phyloP scores from a whole-genome alignment of 1,140 invertebrate species.

The Pseudomyrmex cubaensis region DNA sequence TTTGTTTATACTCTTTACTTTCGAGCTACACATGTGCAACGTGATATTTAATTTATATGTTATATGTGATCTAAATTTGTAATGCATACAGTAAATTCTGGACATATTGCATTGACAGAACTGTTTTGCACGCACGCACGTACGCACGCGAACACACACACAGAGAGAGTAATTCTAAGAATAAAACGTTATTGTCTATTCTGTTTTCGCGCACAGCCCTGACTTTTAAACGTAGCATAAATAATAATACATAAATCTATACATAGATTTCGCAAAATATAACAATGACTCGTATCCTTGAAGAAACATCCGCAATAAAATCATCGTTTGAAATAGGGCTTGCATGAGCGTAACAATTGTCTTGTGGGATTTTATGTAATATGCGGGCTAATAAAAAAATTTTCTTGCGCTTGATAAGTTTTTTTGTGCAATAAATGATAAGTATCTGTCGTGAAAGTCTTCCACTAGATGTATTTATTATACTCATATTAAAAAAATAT shows the following conservation, averaged over 20 bases:
- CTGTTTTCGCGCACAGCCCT: conserved; percentile 27
- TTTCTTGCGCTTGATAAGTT: no score
- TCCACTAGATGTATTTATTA: background rate
- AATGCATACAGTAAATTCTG: no score
- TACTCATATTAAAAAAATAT: no score
- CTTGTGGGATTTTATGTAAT: conserved; percentile 25
- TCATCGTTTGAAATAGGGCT: conserved; percentile 30
- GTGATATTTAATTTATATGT: conserved; percentile 6
- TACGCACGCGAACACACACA: background rate
- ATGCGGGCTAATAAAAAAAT: no score
- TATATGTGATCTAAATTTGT: conserved; percentile 7
- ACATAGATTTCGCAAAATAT: conserved; percentile 35
- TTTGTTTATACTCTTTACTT: background rate
- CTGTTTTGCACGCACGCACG: no score
- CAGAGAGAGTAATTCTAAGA: background rate
- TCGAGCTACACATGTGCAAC: background rate
- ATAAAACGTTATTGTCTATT: conserved; percentile 44
- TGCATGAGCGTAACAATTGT: conserved; percentile 32
- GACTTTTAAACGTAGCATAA: conserved; percentile 17
- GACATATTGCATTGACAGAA: no score
- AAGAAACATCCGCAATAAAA: conserved; percentile 24
- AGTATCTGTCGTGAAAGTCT: background rate
- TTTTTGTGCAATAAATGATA: background rate
- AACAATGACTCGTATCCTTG: background rate
- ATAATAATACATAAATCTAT: conserved; percentile 28